Evolutionary conservation across 2,888 invertebrate species (phyloP).

Genomic region (Tanypteryx hageni): DNA sequence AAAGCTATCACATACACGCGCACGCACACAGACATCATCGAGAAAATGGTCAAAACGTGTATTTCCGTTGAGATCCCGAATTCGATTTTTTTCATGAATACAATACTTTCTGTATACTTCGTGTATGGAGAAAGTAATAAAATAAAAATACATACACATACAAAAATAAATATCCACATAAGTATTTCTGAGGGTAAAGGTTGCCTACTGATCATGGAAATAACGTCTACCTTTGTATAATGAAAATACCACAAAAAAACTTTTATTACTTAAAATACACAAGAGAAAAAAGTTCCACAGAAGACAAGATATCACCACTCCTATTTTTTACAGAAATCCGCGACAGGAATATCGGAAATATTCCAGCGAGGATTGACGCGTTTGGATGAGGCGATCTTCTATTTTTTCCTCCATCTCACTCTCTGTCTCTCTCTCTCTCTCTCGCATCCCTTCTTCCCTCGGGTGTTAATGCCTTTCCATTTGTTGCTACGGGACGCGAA

Average conservation of each 20-base stretch:
- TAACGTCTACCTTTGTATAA: not conserved
- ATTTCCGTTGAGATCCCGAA: too few relatives aligned
- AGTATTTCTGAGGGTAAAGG: too few relatives aligned
- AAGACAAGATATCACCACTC: not conserved
- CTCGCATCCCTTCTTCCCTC: not conserved
- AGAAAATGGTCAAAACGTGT: too few relatives aligned
- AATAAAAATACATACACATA: too few relatives aligned
- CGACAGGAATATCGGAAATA: not conserved
- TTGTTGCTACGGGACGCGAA: constrained; percentile 12
- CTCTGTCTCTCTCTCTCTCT: too few relatives aligned
- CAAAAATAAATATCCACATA: too few relatives aligned
- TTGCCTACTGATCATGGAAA: not conserved
- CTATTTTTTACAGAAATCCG: not conserved
- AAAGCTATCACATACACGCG: too few relatives aligned
- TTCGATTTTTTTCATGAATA: too few relatives aligned
- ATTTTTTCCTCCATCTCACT: too few relatives aligned
- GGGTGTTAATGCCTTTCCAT: constrained; percentile 4
- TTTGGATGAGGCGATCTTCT: not conserved
- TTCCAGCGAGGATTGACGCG: not conserved
- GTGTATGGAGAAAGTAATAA: too few relatives aligned
- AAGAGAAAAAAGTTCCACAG: not conserved
- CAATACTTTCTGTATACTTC: too few relatives aligned
- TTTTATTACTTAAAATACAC: not conserved
- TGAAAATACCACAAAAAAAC: not conserved
- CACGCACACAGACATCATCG: too few relatives aligned